Evolutionary conservation across 2,113 vertebrate species (phyloP), one percentile per base, ranked within the genome.

Genomic region (Mormyrus iriodes): DNA sequence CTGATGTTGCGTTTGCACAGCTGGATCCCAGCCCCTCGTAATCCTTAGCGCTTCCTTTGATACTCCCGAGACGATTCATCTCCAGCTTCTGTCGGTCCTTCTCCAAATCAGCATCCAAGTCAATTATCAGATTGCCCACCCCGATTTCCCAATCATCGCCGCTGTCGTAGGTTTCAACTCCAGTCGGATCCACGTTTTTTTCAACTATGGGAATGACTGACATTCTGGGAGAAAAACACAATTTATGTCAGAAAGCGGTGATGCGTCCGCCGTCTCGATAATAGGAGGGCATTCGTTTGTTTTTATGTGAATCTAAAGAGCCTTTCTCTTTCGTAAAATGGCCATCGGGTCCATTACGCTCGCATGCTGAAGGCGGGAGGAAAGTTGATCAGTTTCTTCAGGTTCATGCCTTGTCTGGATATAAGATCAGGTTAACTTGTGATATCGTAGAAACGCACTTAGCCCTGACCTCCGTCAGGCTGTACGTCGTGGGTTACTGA

Each of bases 91-190:
- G 97, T 97, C 96, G 97, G 95, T 98, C 97, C 92, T 97, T 96
- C 92, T 97, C 97, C 95, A 98, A 95, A 97, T 99, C 98, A 73
- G 98, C 97, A 91, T 98, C 97, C 96, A 98, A 94, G 96, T 99
- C 97, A 0, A 97, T 97, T 93, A 96, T 97, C 95, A 97, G 94
- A 97, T 97, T 96, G 90, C 96, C 97, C 95, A 97, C 96, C 93
- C 96, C 96, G 0, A 97, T 97, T 95, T 97, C 96, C 97, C 96
- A 96, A 90, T 97, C 97, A 97, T 97, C 97, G 42, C 96, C 96
- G 95, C 97, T 97, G 94, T 97, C 96, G 0, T 97, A 97, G 93
- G 95, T 95, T 94, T 97, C 96, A 95, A 97, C 96, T 1, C 96
- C 84, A 55, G 94, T 97, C 94, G 96, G 93, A 96, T 97, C 96